Percentiles rank a stretch among this genome's conserved stretches.
phyloP scores from a whole-genome alignment of 2,113 vertebrate genomes.

The Melanostigma gelatinosum region DNA sequence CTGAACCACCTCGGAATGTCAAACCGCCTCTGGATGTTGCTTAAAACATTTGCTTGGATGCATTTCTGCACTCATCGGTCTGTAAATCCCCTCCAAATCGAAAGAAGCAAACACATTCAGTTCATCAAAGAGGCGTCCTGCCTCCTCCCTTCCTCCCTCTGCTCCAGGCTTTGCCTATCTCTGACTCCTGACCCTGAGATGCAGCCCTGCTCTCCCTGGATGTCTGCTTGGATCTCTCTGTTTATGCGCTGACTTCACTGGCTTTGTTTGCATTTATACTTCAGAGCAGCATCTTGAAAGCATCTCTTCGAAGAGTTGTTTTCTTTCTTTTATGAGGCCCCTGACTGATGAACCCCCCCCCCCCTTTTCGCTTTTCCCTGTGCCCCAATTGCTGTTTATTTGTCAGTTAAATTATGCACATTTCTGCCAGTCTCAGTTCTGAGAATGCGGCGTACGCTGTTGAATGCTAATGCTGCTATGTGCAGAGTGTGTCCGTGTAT shows the following conservation, averaged over 20 bases:
- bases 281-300: constrained; percentile 39
- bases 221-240: constrained; percentile 54
- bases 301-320: constrained; percentile 20
- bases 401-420: constrained; percentile 24
- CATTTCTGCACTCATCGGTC: neutral
- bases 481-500: constrained; percentile 17
- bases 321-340: constrained; percentile 31
- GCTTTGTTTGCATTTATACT: constrained; percentile 48
- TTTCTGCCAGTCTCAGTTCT: constrained; percentile 22
- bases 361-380: constrained; percentile 18
- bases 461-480: constrained; percentile 10
- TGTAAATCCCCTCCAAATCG: neutral
- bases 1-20: neutral
- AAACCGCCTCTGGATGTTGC: neutral
- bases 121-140: constrained; percentile 67
- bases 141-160: constrained; percentile 23
- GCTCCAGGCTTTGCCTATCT: constrained; percentile 39
- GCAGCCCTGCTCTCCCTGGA: constrained; percentile 50
- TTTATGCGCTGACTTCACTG: constrained; percentile 46
- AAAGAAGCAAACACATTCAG: constrained; percentile 75
- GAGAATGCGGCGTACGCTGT: constrained; percentile 1
- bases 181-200: constrained; percentile 54
- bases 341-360: constrained; percentile 12
- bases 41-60: neutral
- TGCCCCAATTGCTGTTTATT: constrained; percentile 38